Evolutionary conservation across 2,113 vertebrate genomes (phyloP), one percentile per base, ranked within the genome.

Genomic region (Python bivittatus): DNA sequence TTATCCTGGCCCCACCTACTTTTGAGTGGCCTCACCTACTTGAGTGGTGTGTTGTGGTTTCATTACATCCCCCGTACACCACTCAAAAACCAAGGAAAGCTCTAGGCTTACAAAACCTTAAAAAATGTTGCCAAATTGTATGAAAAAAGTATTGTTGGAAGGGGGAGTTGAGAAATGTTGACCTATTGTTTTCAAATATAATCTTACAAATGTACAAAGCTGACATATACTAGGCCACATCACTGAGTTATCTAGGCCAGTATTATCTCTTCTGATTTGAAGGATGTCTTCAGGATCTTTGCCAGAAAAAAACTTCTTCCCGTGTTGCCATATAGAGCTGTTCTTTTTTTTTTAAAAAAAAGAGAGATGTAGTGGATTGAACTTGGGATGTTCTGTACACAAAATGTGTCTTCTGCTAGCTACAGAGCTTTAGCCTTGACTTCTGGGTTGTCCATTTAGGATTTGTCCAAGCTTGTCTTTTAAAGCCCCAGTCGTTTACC

Each of bases 401-500:
- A 52, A 60, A 84, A 15, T 56, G 23, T 13, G 22, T 27, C 10
- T 13, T 90, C 33, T 79, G 72, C n/a, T 7, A 54, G 29, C n/a
- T 25, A 90, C 25, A 56, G 29, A 29, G 72, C 53, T 90, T 44
- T 84, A 29, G 4, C 3, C 29, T 84, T 6, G 23, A 25, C 9
- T 33, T 27, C 29, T 15, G 25, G 20, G 17, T 27, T 54, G 57
- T 38, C 23, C 25, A 44, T 44, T 7, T 83, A 88, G 61, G 60
- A 8, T 89, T 52, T 93, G 87, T 93, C 48, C 64, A 93, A 48
- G 20, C 89, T 33, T 93, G 29, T 42, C 57, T 3, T 25, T 22
- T 68, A 92, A 42, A 15, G 17, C 89, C 92, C 33, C 29, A 23
- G 29, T 23, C 94, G 86, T 88, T 84, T 88, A 84, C 48, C 9